Conservation (phyloP, 2,797 vertebrate genomes). For the Karalla daura region DNA sequence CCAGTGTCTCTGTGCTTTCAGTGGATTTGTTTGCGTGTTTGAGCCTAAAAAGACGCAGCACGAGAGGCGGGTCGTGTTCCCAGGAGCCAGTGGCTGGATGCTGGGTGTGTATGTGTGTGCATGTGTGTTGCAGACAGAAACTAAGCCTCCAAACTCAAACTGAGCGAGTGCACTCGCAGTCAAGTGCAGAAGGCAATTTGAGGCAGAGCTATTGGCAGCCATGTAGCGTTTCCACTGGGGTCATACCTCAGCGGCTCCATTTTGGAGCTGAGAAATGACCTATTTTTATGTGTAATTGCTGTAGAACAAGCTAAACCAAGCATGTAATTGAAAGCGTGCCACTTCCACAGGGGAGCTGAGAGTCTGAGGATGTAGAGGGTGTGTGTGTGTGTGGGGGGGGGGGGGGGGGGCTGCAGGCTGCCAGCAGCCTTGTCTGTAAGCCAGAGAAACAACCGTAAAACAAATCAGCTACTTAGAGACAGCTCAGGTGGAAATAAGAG, state of each 20-base stretch:
- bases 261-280: conserved; percentile 82
- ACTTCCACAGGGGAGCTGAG: conserved; percentile 63
- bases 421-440: conserved; percentile 64
- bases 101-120: conserved; percentile 17
- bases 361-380: conserved; percentile 42
- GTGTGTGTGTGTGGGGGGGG: no score
- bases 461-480: conserved; percentile 79
- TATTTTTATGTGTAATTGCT: conserved; percentile 85
- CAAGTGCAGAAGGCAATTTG: conserved; percentile 85
- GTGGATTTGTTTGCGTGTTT: conserved; percentile 22
- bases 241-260: conserved; percentile 87
- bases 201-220: conserved; percentile 72
- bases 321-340: conserved; percentile 88
- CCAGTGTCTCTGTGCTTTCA: conserved; percentile 5
- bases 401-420: conserved; percentile 49
- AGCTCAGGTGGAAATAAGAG: conserved; percentile 63
- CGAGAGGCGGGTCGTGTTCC: not conserved
- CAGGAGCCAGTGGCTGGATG: not conserved
- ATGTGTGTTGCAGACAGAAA: conserved; percentile 36
- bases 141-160: conserved; percentile 45
- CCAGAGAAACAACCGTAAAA: conserved; percentile 73
- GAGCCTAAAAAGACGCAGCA: not conserved
- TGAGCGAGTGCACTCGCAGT: conserved; percentile 69
- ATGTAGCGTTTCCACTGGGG: conserved; percentile 79
- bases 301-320: conserved; percentile 84